Percentiles rank a stretch among this genome's conserved stretches.
phyloP scores from a whole-genome alignment of 2,113 vertebrate genomes.

The Hoplias malabaricus region DNA sequence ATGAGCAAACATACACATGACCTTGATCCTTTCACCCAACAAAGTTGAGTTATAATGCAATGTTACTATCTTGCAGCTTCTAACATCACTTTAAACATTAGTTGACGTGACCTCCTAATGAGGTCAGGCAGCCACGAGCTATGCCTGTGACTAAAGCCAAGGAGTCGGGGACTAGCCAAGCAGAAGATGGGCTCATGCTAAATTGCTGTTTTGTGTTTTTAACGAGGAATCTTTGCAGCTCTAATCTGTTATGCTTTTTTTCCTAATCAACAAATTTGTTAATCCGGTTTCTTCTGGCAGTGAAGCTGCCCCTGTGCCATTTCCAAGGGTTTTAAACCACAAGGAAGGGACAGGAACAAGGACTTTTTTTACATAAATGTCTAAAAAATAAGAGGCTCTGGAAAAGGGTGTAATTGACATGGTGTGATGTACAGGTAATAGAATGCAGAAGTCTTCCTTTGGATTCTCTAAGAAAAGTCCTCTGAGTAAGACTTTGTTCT shows the following conservation, averaged over 20 bases:
- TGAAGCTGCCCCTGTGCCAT: slow-evolving; percentile 25
- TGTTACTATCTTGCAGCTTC: background rate
- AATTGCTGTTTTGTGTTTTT: slow-evolving; percentile 62
- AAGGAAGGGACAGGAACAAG: background rate
- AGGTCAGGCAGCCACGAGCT: slow-evolving; percentile 1
- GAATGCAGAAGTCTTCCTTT: too few species aligned
- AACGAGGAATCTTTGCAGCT: slow-evolving; percentile 59
- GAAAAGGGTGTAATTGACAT: too few species aligned
- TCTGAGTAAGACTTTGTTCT: too few species aligned
- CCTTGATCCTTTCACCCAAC: background rate
- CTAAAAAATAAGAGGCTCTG: background rate
- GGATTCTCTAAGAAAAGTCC: too few species aligned
- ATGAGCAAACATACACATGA: background rate
- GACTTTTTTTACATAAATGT: background rate
- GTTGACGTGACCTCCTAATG: background rate
- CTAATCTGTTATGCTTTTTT: slow-evolving; percentile 62
- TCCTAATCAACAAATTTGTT: slow-evolving; percentile 65
- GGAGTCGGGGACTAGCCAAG: background rate
- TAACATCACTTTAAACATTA: background rate
- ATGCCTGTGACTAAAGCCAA: background rate
- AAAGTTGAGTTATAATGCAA: background rate
- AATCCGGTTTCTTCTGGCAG: slow-evolving; percentile 63
- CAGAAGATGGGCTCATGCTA: slow-evolving; percentile 33
- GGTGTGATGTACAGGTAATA: too few species aligned
- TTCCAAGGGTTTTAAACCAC: slow-evolving; percentile 5